A percentile compares a stretch with the other conserved stretches of the same genome.
phyloP scores from a whole-genome alignment of 1,140 invertebrate species.

The Danaus plexippus region DNA sequence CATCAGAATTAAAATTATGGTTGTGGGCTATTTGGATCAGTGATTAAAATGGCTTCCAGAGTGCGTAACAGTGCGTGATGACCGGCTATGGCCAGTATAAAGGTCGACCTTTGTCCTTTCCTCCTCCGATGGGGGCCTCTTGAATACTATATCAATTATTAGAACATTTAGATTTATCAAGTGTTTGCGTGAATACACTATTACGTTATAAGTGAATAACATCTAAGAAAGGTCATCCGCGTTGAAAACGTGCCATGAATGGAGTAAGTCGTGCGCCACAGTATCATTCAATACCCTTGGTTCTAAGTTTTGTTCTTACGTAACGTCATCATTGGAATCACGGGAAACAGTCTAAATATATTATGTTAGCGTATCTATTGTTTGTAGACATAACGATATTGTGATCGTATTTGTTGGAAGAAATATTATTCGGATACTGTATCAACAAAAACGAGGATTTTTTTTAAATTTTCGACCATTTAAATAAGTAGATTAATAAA shows the following conservation, averaged over 20 bases:
- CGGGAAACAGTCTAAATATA: too few relatives aligned
- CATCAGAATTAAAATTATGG: constrained; percentile 1
- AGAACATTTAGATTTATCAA: too few relatives aligned
- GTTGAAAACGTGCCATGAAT: constrained; percentile 50
- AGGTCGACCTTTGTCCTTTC: background rate
- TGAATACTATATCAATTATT: background rate
- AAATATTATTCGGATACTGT: too few relatives aligned
- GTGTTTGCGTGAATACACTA: too few relatives aligned
- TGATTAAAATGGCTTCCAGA: constrained; percentile 15
- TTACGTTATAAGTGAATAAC: too few relatives aligned
- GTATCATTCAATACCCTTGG: constrained; percentile 53
- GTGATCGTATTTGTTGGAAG: too few relatives aligned
- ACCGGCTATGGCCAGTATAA: background rate
- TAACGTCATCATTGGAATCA: constrained; percentile 20
- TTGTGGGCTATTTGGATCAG: constrained; percentile 10
- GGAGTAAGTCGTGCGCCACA: constrained; percentile 36
- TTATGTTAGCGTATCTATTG: too few relatives aligned
- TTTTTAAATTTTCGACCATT: constrained; percentile 2
- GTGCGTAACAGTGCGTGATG: constrained; percentile 14
- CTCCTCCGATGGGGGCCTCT: too few relatives aligned
- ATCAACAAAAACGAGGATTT: too few relatives aligned
- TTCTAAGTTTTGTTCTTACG: constrained; percentile 56
- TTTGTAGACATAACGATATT: too few relatives aligned
- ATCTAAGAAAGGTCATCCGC: constrained; percentile 41
- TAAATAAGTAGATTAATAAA: too few relatives aligned